phyloP scores from a whole-genome alignment of 2,888 invertebrate species.

The Nemoura dubitans region DNA sequence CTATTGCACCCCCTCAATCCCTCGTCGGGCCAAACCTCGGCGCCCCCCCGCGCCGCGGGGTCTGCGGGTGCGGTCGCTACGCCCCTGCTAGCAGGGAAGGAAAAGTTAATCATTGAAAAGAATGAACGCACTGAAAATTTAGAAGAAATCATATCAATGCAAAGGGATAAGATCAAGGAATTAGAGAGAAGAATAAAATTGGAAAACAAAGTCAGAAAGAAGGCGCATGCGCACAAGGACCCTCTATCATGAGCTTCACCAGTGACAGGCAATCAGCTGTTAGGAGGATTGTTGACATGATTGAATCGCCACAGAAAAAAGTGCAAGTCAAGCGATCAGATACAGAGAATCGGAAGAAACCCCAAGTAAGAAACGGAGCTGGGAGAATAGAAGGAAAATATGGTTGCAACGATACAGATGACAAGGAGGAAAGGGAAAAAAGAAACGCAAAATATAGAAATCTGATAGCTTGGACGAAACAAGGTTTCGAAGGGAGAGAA shows the following conservation, averaged over 20 bases:
- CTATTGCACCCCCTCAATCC: no score
- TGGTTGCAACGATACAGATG: not conserved
- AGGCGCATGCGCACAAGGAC: not conserved
- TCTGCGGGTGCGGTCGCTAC: no score
- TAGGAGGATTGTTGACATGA: not conserved
- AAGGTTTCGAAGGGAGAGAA: not conserved
- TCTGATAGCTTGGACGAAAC: not conserved
- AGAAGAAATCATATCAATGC: not conserved
- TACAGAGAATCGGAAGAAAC: not conserved
- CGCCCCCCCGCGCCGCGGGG: no score
- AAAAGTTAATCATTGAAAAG: not conserved
- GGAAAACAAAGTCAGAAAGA: not conserved
- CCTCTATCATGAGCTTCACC: not conserved
- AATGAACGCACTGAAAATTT: not conserved
- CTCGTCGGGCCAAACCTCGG: no score
- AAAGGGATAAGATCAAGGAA: not conserved
- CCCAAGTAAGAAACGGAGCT: not conserved
- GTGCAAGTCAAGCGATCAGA: not conserved
- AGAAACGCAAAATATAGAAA: not conserved
- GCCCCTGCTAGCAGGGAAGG: not conserved
- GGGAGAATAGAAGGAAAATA: not conserved
- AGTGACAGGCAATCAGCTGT: not conserved
- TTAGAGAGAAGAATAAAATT: not conserved
- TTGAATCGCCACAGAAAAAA: not conserved
- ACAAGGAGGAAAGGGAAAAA: not conserved